A percentile compares a stretch with the other conserved stretches of the same genome.
These are phyloP conservation scores for Hypothenemus hampei DNA, from an alignment of 1,140 invertebrate species.

Conservation along the genomic window DNA sequence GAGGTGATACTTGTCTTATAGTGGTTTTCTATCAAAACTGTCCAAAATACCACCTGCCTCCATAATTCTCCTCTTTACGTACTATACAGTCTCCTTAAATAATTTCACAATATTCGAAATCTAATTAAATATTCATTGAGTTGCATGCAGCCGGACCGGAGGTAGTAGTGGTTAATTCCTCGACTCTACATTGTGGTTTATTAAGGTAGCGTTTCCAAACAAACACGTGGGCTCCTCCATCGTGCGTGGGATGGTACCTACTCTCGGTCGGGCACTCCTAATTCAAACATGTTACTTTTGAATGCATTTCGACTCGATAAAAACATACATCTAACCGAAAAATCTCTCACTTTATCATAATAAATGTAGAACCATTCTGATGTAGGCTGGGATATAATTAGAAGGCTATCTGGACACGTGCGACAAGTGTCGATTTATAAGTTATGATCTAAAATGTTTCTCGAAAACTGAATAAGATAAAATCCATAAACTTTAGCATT, in stretches of 20 bases:
- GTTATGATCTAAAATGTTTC: too few species aligned
- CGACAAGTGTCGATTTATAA: too few species aligned
- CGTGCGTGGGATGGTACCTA: slow-evolving; percentile 34
- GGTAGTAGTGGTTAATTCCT: slow-evolving; percentile 28
- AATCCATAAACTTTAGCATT: too few species aligned
- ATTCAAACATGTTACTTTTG: slow-evolving; percentile 38
- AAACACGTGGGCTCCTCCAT: slow-evolving; percentile 32
- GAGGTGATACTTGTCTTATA: too few species aligned
- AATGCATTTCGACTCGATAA: slow-evolving; percentile 37
- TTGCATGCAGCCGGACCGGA: slow-evolving; percentile 3
- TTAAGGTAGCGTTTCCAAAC: slow-evolving; percentile 31
- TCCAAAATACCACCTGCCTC: too few species aligned
- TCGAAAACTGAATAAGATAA: too few species aligned
- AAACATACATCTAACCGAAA: slow-evolving; percentile 5
- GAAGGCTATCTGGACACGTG: too few species aligned
- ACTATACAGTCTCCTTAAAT: too few species aligned
- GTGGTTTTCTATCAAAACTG: too few species aligned
- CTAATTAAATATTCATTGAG: slow-evolving; percentile 36
- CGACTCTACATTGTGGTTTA: slow-evolving; percentile 24
- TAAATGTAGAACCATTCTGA: not conserved
- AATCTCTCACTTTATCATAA: not conserved
- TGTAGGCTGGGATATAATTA: too few species aligned
- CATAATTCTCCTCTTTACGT: too few species aligned
- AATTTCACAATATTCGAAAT: slow-evolving; percentile 27
- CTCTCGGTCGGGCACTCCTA: slow-evolving; percentile 36